A percentile compares a stretch with the other conserved stretches of the same genome.
phyloP scores from a whole-genome alignment of 2,888 invertebrate species.

The Amiota minor region DNA sequence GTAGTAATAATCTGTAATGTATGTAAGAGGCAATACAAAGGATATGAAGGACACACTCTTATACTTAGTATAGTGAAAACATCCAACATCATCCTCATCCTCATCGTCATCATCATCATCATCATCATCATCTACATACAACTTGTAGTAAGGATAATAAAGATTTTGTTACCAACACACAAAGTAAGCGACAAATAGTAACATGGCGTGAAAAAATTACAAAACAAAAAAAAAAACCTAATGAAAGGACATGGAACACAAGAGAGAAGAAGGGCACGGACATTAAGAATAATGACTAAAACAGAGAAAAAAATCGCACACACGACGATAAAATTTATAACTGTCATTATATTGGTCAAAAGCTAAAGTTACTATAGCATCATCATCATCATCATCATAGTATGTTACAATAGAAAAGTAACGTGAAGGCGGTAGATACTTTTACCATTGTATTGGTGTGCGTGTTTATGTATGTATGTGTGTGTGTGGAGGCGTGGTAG shows the following conservation, averaged over 20 bases:
- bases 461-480: not conserved
- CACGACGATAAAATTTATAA: conserved; percentile 32
- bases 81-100: no score
- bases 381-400: no score
- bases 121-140: not conserved
- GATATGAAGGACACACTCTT: conserved; percentile 7
- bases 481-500: not conserved
- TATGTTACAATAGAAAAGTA: no score
- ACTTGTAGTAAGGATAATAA: conserved; percentile 44
- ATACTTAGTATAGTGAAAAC: no score
- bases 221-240: conserved; percentile 30
- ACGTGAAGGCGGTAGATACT: no score
- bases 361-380: not conserved
- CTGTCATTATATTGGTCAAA: conserved; percentile 34
- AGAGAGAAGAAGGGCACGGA: not conserved
- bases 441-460: not conserved
- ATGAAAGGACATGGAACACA: conserved; percentile 22
- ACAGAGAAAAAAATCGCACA: conserved; percentile 18
- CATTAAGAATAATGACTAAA: not conserved
- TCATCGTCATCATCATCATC: no score
- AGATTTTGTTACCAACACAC: conserved; percentile 35
- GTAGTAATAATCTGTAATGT: no score
- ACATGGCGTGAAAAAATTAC: conserved; percentile 20
- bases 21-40: conserved; percentile 11
- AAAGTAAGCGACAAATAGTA: not conserved